These are phyloP conservation scores for Psilopsiagon aurifrons DNA, from an alignment of 2,113 vertebrate species.

Conservation along the genomic window DNA sequence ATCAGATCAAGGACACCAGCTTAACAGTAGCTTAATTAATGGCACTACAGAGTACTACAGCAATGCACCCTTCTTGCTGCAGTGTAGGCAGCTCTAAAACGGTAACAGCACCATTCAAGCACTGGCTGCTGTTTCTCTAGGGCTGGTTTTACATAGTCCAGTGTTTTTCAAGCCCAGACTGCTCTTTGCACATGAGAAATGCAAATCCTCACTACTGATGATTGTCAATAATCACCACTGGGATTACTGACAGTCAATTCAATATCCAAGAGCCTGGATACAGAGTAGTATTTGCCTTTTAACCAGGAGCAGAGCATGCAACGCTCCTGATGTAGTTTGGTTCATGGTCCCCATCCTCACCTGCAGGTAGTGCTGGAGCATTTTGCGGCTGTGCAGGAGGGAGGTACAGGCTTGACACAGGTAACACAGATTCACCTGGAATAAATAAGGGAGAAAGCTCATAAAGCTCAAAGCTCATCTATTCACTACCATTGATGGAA, in stretches of 20 bases:
- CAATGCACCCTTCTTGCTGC: background rate
- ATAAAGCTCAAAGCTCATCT: background rate
- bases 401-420: conserved; percentile 97
- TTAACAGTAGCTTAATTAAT: background rate
- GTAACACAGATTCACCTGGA: conserved; percentile 94
- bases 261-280: background rate
- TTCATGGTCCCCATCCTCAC: conserved; percentile 61
- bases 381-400: conserved; percentile 95
- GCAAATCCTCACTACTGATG: background rate
- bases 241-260: background rate
- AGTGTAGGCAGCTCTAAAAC: background rate
- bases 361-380: conserved; percentile 98
- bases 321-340: background rate
- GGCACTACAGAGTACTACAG: background rate
- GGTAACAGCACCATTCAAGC: background rate
- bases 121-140: background rate
- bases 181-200: background rate
- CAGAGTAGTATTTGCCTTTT: background rate
- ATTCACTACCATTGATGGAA: background rate
- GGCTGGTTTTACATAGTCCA: background rate
- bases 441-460: background rate
- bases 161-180: background rate
- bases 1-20: background rate
- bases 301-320: background rate
- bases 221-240: background rate